These are phyloP conservation scores for Pseudoatta argentina DNA, from an alignment of 1,140 invertebrate species.

Conservation along the genomic window DNA sequence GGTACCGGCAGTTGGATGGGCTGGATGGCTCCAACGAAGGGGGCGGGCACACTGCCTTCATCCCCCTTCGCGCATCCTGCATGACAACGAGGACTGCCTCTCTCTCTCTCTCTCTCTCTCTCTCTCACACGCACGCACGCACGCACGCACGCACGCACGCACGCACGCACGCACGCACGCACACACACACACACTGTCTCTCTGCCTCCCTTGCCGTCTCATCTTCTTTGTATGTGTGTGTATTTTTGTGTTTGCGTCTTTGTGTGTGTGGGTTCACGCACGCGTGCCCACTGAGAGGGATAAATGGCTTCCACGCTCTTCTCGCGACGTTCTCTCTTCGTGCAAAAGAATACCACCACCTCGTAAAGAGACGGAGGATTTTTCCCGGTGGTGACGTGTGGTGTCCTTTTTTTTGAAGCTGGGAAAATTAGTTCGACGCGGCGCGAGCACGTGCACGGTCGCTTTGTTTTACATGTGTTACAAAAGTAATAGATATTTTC, in stretches of 20 bases:
- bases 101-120: neutral
- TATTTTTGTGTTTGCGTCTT: neutral
- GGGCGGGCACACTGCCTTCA: conserved; percentile 73
- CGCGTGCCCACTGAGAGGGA: conserved; percentile 55
- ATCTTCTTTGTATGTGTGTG: conserved; percentile 53
- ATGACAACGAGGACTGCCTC: conserved; percentile 76
- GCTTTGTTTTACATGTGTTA: too few species aligned
- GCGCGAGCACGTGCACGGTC: too few species aligned
- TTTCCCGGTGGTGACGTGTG: too few species aligned
- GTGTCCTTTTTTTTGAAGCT: too few species aligned
- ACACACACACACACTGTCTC: too few species aligned
- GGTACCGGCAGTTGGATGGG: conserved; percentile 9
- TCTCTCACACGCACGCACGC: too few species aligned
- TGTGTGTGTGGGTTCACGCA: conserved; percentile 49
- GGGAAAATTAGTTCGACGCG: too few species aligned
- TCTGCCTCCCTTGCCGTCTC: conserved; percentile 46
- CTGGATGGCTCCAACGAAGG: conserved; percentile 61
- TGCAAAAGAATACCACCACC: conserved; percentile 24
- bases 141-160: too few species aligned
- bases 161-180: too few species aligned
- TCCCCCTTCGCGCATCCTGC: conserved; percentile 77
- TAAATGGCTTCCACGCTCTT: conserved; percentile 68
- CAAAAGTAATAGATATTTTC: too few species aligned
- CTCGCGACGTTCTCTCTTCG: conserved; percentile 27
- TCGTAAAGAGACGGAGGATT: neutral